These are phyloP conservation scores for Mus musculus DNA, from an alignment of 2,113 vertebrate genomes.

Conservation along the genomic window GRCm39 chr4:149258501-149259000, in stretches of 20 bases:
- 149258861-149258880: not conserved
- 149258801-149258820: not conserved
- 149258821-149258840: not conserved
- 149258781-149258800: not conserved
- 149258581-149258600: not conserved
- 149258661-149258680: not conserved
- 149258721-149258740: not conserved
- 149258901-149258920: not conserved
- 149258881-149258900: not conserved
- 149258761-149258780: not conserved
- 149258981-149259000: too few relatives aligned
- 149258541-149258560: not conserved
- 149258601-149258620: not conserved
- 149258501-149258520: not conserved
- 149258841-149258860: not conserved
- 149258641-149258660: not conserved
- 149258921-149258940: not conserved
- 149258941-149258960: not conserved
- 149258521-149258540: too few relatives aligned
- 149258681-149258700: not conserved
- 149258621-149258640: not conserved
- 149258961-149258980: not conserved
- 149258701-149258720: not conserved
- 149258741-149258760: not conserved
- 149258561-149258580: not conserved